Evolutionary conservation across 2,888 invertebrate genomes (phyloP), one percentile per base, ranked within the genome.

Genomic region (Leucania comma): DNA sequence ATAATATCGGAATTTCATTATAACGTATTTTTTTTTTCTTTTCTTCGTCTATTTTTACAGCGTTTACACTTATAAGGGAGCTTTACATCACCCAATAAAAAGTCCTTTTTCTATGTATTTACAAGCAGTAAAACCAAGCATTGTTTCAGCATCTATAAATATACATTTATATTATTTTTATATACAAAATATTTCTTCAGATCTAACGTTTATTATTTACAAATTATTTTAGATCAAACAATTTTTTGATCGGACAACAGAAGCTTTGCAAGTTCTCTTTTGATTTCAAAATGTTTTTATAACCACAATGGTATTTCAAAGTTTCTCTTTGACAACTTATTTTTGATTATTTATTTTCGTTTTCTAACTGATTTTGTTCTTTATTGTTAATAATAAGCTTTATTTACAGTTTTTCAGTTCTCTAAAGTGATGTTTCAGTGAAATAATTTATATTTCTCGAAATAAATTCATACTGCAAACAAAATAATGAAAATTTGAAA

Each of bases 81-180:
- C 59, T 68, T 67, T 80, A 78, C 57, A 83, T 72, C 59, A 61
- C 76, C 75, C 67, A 61, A 80, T 78, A 80, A 64, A 80, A 83
- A 78, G 26, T 65, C 66, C 5, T 38, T 82, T n/a, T 67, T 81
- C 78, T 83, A 74, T 75, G 77, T 89, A 89, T 90, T 84, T 90
- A 90, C 89, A 90, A 88, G 86, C 89, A 68, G 67, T 81, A 74
- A 75, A 86, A 80, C n/a, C 70, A 88, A 87, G 85, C 81, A 64
- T 79, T 73, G 50, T 80, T 57, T 73, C 68, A 80, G 84, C 83
- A 42, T 83, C 79, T 77, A 84, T 70, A 82, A 85, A 88, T 87
- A 84, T 86, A 86, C 82, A 86, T 78, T 81, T 86, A 80, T 51
- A 2, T 81, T 77, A 72, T 65, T 74, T 72, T 78, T 83, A 83